Evolutionary conservation across 2,797 vertebrate genomes (phyloP), one percentile per base, ranked within the genome.

Genomic region (Gallinago solitaria): DNA sequence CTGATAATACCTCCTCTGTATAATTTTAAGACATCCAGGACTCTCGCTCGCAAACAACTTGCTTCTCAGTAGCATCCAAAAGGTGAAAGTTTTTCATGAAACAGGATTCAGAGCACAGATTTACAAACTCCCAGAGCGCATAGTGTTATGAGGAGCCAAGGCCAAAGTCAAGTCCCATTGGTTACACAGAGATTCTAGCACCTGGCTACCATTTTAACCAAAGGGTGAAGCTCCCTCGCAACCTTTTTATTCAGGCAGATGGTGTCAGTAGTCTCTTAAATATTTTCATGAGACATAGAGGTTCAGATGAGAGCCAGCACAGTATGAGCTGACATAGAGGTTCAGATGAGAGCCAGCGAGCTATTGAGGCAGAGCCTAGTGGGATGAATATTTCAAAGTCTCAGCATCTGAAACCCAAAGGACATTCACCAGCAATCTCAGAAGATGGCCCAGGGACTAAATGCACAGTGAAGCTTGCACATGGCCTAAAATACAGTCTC

Each of bases 21-120:
- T 95, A 77, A 77, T 95, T 97, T 95, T 89, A 96, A 96, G 97
- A 92, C 86, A 94, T 83, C 83, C 94, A 93, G 89, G 82, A 96
- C 93, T 94, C 95, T 95, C 91, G 50, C 61, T 68, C 82, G 93
- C 94, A 96, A 93, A 94, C 94, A 95, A 92, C 89, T 95, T 76
- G 33, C 63, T 74, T 84, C 74, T 80, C 64, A 54, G 74, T 43
- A 87, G 45, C 37, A 68, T 48, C 83, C 78, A 95, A 77, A 97
- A 93, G 90, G 81, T 92, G 83, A 92, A 94, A 94, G 84, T 74
- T 87, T 87, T 89, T 80, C 63, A 85, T 39, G 80, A 97, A 91
- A 96, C 73, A 92, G 54, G 68, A 78, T 69, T 86, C 76, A 93
- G 78, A 89, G 60, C 37, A 60, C 79, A 96, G 86, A 94, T 90